These are phyloP conservation scores for Eupithecia subumbrata DNA, from an alignment of 2,888 invertebrate species.

Conservation along the genomic window DNA sequence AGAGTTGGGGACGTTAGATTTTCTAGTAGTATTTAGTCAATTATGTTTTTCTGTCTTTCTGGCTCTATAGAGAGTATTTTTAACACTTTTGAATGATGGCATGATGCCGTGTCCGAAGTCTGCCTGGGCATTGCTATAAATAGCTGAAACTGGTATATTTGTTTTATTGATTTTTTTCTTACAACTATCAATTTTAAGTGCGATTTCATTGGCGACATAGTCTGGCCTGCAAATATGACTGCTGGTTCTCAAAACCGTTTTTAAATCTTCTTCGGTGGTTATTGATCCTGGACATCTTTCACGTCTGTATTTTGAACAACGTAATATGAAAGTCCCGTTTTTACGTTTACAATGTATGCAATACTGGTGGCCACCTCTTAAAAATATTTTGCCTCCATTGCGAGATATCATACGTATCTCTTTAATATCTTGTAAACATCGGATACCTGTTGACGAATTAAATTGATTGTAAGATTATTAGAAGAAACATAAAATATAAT, in stretches of 20 bases:
- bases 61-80: background rate
- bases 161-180: background rate
- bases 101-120: background rate
- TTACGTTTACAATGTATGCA: background rate
- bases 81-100: conserved; percentile 1
- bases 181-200: conserved; percentile 3
- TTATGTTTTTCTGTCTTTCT: background rate
- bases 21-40: background rate
- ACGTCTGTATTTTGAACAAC: background rate
- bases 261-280: background rate
- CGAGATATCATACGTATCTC: conserved; percentile 5
- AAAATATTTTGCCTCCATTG: conserved; percentile 11
- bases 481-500: background rate
- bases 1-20: background rate
- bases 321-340: background rate
- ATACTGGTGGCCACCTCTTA: conserved; percentile 6
- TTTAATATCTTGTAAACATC: background rate
- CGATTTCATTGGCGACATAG: conserved; percentile 7
- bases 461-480: background rate
- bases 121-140: background rate
- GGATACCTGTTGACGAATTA: background rate
- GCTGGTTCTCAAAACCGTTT: background rate
- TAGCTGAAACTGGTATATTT: background rate
- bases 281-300: conserved; percentile 4
- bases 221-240: conserved; percentile 3